These are phyloP conservation scores for Euwallacea similis DNA, from an alignment of 1,140 invertebrate species.

Conservation along the genomic window DNA sequence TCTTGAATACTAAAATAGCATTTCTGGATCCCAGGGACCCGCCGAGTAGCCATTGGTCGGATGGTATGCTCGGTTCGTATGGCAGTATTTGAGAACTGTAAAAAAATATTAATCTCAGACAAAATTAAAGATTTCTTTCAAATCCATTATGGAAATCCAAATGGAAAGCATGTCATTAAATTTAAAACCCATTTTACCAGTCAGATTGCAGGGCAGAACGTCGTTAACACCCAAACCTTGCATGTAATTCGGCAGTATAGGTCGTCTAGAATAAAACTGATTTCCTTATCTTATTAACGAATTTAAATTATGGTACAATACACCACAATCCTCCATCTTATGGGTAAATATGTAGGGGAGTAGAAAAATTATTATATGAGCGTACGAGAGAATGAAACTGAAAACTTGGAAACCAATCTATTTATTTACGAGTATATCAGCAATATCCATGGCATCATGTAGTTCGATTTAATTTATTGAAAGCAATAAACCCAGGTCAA, in stretches of 20 bases:
- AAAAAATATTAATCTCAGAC: neutral
- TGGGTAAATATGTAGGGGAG: too few relatives aligned
- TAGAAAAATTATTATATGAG: too few relatives aligned
- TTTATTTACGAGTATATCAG: too few relatives aligned
- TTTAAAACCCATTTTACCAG: neutral
- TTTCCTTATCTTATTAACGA: too few relatives aligned
- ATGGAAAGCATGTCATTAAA: neutral
- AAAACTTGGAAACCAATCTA: too few relatives aligned
- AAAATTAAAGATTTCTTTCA: neutral
- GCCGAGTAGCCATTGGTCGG: constrained; percentile 57
- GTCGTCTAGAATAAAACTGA: neutral
- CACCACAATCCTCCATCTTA: too few relatives aligned
- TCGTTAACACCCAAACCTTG: neutral
- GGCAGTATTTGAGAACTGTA: constrained; percentile 27
- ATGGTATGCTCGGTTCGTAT: constrained; percentile 30
- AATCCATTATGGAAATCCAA: neutral
- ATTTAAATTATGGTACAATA: too few relatives aligned
- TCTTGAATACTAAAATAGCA: constrained; percentile 60
- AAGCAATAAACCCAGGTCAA: too few relatives aligned
- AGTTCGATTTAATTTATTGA: too few relatives aligned
- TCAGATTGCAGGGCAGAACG: neutral
- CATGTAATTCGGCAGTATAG: neutral
- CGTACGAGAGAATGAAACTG: too few relatives aligned
- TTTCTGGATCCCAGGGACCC: constrained; percentile 58
- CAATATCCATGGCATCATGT: too few relatives aligned